A percentile compares a stretch with the other conserved stretches of the same genome.
Evolutionary conservation across 2,797 vertebrate species (phyloP).

Genomic region (Oreochromis mossambicus): DNA sequence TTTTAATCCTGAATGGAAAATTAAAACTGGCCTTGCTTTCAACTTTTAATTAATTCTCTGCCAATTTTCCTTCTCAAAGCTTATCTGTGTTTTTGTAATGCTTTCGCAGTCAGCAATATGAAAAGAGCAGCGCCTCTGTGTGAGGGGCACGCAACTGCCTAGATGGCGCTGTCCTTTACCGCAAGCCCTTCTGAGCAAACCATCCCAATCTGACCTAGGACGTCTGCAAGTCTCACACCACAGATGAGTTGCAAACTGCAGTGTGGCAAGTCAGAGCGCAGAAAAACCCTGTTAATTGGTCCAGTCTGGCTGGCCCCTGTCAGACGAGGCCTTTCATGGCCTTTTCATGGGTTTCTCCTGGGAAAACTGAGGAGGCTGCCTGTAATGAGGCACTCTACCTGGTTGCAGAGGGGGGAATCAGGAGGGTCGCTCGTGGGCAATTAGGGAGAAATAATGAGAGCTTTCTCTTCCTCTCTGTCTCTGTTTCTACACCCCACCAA

Average conservation of each 20-base stretch:
- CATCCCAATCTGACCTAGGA: slow-evolving; percentile 47
- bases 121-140: background rate
- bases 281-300: slow-evolving; percentile 75
- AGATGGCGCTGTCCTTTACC: slow-evolving; percentile 7
- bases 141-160: background rate
- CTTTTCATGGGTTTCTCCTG: slow-evolving; percentile 73
- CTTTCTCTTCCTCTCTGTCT: slow-evolving; percentile 64
- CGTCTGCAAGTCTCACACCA: slow-evolving; percentile 36
- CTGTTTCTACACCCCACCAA: slow-evolving; percentile 19
- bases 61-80: background rate
- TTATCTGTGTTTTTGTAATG: background rate
- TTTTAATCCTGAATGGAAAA: background rate
- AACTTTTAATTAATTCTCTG: slow-evolving; percentile 16
- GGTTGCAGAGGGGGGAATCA: slow-evolving; percentile 67
- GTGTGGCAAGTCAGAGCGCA: slow-evolving; percentile 55
- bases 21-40: background rate
- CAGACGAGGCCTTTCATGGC: slow-evolving; percentile 75
- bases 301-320: slow-evolving; percentile 72
- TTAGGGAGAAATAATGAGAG: slow-evolving; percentile 81
- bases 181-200: slow-evolving; percentile 31
- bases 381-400: slow-evolving; percentile 76
- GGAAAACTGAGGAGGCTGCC: slow-evolving; percentile 67
- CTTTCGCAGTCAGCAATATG: background rate
- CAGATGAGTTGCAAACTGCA: slow-evolving; percentile 61
- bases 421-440: slow-evolving; percentile 80